Conservation (phyloP, 2,797 vertebrate species). For the Myotis findleyi region DNA sequence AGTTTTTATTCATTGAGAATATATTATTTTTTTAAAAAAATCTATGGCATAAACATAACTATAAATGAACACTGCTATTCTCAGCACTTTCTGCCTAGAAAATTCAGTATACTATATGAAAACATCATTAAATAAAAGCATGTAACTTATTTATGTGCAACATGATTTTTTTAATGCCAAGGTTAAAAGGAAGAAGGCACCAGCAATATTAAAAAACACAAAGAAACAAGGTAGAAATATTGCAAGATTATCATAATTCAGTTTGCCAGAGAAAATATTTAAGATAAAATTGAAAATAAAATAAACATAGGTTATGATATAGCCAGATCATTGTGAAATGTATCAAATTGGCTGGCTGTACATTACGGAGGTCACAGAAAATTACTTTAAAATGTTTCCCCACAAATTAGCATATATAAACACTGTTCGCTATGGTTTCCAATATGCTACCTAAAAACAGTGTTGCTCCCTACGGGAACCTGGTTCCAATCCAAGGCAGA, state of each 20-base stretch:
- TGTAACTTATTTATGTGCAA: slow-evolving; percentile 75
- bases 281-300: slow-evolving; percentile 86
- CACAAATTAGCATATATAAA: slow-evolving; percentile 85
- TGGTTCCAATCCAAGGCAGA: slow-evolving; percentile 65
- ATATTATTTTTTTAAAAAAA: slow-evolving; percentile 33
- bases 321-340: slow-evolving; percentile 77
- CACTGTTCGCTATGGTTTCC: slow-evolving; percentile 70
- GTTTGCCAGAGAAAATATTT: slow-evolving; percentile 80
- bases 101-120: slow-evolving; percentile 72
- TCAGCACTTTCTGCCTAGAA: slow-evolving; percentile 79
- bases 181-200: slow-evolving; percentile 78
- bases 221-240: slow-evolving; percentile 68
- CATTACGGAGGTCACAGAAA: slow-evolving; percentile 79
- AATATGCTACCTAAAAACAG: slow-evolving; percentile 78
- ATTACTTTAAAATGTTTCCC: slow-evolving; percentile 85
- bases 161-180: slow-evolving; percentile 68
- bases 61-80: slow-evolving; percentile 70
- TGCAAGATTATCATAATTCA: slow-evolving; percentile 81
- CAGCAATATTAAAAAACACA: slow-evolving; percentile 80
- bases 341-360: slow-evolving; percentile 77
- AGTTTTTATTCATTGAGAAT: slow-evolving; percentile 67
- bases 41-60: slow-evolving; percentile 64
- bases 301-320: slow-evolving; percentile 82
- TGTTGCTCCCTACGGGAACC: slow-evolving; percentile 70
- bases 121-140: slow-evolving; percentile 75